Evolutionary conservation across 2,113 vertebrate species (phyloP).

Genomic region (Amphiprion ocellaris): DNA sequence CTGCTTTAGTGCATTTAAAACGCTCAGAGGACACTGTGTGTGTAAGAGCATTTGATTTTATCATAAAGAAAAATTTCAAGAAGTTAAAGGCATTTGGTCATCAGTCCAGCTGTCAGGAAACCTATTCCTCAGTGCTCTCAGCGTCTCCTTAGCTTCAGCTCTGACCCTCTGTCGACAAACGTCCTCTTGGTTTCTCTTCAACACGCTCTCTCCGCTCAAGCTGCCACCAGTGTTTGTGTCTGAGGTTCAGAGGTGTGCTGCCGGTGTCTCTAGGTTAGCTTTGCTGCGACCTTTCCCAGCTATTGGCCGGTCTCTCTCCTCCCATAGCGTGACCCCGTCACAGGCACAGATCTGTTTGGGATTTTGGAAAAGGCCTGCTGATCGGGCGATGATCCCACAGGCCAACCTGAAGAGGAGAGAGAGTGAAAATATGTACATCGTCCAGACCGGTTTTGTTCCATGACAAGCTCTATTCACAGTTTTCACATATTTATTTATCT

Average conservation of each 20-base stretch:
- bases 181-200: neutral
- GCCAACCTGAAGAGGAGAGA: slow-evolving; percentile 83
- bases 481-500: too few relatives aligned
- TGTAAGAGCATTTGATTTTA: neutral
- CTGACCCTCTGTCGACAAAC: neutral
- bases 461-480: too few relatives aligned
- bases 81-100: slow-evolving; percentile 30
- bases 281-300: slow-evolving; percentile 85
- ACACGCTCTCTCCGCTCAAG: neutral
- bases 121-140: neutral
- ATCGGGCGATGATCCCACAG: slow-evolving; percentile 93
- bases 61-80: neutral
- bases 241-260: slow-evolving; percentile 81
- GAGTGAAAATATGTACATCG: too few relatives aligned
- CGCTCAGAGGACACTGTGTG: neutral
- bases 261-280: slow-evolving; percentile 25
- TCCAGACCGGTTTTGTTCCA: too few relatives aligned
- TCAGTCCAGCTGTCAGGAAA: slow-evolving; percentile 8
- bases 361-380: slow-evolving; percentile 92
- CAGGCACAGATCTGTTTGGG: slow-evolving; percentile 91
- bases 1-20: slow-evolving; percentile 21
- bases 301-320: slow-evolving; percentile 87
- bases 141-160: neutral
- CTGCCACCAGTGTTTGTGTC: neutral
- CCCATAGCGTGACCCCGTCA: slow-evolving; percentile 93